Percentiles rank a stretch among this genome's conserved stretches.
Evolutionary conservation across 2,888 invertebrate genomes (phyloP).

Genomic region (Caenorhabditis sp.): DNA sequence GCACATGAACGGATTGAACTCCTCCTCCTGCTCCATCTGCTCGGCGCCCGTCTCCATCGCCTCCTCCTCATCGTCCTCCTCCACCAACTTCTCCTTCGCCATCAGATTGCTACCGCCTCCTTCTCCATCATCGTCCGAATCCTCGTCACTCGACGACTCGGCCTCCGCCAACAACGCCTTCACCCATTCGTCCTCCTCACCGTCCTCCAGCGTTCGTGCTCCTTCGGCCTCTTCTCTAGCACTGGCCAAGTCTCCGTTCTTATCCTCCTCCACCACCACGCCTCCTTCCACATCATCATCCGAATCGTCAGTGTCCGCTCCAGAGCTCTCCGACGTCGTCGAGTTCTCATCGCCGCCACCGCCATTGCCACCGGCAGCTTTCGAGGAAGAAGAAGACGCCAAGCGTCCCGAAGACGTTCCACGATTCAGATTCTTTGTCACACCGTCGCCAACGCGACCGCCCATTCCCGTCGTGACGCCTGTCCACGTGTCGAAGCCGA

Average conservation of each 20-base stretch:
- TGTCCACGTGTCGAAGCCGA: slow-evolving; percentile 57
- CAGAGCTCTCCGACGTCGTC: slow-evolving; percentile 54
- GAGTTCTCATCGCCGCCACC: slow-evolving; percentile 47
- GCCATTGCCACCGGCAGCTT: slow-evolving; percentile 66
- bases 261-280: background rate
- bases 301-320: slow-evolving; percentile 80
- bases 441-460: slow-evolving; percentile 63
- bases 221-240: slow-evolving; percentile 69
- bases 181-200: slow-evolving; percentile 74
- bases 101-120: slow-evolving; percentile 29
- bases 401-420: background rate
- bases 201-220: slow-evolving; percentile 70
- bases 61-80: slow-evolving; percentile 60
- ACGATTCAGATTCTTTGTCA: slow-evolving; percentile 67
- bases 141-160: slow-evolving; percentile 69
- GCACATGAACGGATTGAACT: slow-evolving; percentile 94
- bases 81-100: slow-evolving; percentile 61
- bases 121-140: slow-evolving; percentile 66
- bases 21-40: slow-evolving; percentile 85
- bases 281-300: slow-evolving; percentile 52
- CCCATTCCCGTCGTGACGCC: slow-evolving; percentile 67
- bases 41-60: slow-evolving; percentile 54
- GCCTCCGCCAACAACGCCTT: slow-evolving; percentile 76
- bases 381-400: slow-evolving; percentile 54
- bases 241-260: slow-evolving; percentile 46